Evolutionary conservation across 2,888 invertebrate genomes (phyloP), one percentile per base, ranked within the genome.

Genomic region (Ophion slaviceki): DNA sequence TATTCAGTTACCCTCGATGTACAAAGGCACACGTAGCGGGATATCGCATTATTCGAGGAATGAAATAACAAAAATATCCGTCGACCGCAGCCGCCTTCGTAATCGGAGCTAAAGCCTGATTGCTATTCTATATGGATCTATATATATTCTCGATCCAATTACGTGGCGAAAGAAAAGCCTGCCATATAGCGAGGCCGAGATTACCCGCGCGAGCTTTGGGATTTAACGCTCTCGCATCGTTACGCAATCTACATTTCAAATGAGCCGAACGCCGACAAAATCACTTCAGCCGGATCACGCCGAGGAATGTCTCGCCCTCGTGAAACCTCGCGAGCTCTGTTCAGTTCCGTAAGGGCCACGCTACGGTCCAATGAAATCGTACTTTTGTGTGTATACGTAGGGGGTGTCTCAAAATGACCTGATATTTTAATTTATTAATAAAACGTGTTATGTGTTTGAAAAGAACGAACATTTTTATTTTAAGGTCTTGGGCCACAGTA

Each of bases 211-310:
- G 57, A 71, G 71, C 66, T 62, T 61, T 72, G 47, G 57, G 75
- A 79, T 68, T 72, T 64, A 82, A 82, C 76, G 82, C 76, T 83
- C 74, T 83, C 76, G 8, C 68, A 57, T 83, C 80, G 80, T 83
- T 80, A 36, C 66, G 62, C 82, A 72, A 86, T 86, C 80, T 83
- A 83, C 75, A 86, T 86, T 83, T 86, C 68, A 80, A 82, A 85
- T 82, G 79, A 85, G 61, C 59, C 61, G 14, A 59, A 64, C 32
- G 24, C n/a, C 28, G 36, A 66, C 20, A n/a, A 67, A 64, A 62
- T 75, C 70, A 40, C 59, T 66, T 75, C 53, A 75, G 24, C 70
- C 14, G 53, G 76, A 53, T 64, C 47, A 47, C 64, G 20, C 57
- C 17, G 17, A 76, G 57, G 61, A 68, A 61, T 74, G 59, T 76